phyloP scores from a whole-genome alignment of 2,113 vertebrate species.

The Orthonyx spaldingii region DNA sequence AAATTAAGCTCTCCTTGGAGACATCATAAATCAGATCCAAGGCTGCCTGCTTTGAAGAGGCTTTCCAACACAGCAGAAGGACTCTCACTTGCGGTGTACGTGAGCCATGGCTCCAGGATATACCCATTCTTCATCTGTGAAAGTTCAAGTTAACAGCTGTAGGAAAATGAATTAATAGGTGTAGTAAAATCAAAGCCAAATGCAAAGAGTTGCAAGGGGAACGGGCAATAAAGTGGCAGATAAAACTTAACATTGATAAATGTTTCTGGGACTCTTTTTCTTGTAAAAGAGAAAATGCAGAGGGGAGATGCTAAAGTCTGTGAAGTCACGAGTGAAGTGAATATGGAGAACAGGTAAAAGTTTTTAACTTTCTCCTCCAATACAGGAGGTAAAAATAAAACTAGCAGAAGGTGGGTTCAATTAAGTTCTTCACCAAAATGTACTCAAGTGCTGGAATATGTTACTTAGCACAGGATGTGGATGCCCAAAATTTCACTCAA shows the following conservation, averaged over 20 bases:
- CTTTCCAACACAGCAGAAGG: background rate
- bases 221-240: background rate
- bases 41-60: background rate
- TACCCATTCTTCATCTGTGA: background rate
- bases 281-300: background rate
- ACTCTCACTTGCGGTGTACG: background rate
- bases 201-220: background rate
- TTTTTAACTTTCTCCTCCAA: background rate
- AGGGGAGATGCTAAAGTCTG: background rate
- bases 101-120: background rate
- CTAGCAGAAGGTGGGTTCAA: background rate
- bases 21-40: background rate
- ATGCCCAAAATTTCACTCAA: background rate
- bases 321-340: background rate
- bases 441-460: background rate
- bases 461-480: background rate
- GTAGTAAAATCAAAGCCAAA: background rate
- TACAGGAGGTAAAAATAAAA: background rate
- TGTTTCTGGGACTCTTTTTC: background rate
- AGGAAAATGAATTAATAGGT: background rate
- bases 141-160: background rate
- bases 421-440: background rate
- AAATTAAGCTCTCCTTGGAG: background rate
- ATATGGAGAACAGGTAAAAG: background rate
- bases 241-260: background rate